Base-by-base conservation (phyloP, 1,140 invertebrate genomes). In the Rhagoletis zephyria region DNA sequence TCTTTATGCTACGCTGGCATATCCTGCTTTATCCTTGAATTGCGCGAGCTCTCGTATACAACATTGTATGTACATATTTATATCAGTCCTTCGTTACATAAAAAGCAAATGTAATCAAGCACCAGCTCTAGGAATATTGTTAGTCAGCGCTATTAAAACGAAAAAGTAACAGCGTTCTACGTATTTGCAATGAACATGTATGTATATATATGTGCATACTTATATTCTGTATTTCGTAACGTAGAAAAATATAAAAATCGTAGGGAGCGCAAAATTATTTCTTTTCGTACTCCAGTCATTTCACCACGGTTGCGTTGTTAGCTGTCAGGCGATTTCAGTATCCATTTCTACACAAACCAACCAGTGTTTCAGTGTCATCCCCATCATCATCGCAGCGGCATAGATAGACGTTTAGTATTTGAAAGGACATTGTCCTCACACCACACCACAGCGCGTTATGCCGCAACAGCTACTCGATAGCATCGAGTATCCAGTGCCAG, bases 381-480 rank as follows among this genome's bases (percentile, higher is more conserved):
- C 74, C 74, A 81, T 56, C 74, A 81, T 56, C 48, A 81, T 6
- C 45, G 74, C 74, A 56, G 74, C 48, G 48, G 74, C 30, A 30
- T 30, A 30, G 74, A 81, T 81, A 81, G 74, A 81, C 74, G 16
- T 30, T 81, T 56, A 81, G 56, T 51, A n/a, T 81, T 81, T 81
- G 74, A 81, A 81, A 81, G 74, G 74, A 81, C 74, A 81, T 81
- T 81, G 74, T 81, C 74, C 74, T 81, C 74, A 56, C n/a, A 81
- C 74, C 74, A 59, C 42, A 81, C 74, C 45, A 81, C 45, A 1
- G 3, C 48, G 45, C 1, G n/a, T 4, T 67, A 67, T 1, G 10
- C 10, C 5, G 51, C 5, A 56, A 10, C 51, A 67, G 16, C 64
- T 67, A 14, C 64, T 67, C 64, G 64, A 30, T 30, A 67, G 19